A percentile compares a stretch with the other conserved stretches of the same genome.
Evolutionary conservation across 53 echinoderm and acorn worm species (phyloP).

Genomic region (Arbacia lixula): DNA sequence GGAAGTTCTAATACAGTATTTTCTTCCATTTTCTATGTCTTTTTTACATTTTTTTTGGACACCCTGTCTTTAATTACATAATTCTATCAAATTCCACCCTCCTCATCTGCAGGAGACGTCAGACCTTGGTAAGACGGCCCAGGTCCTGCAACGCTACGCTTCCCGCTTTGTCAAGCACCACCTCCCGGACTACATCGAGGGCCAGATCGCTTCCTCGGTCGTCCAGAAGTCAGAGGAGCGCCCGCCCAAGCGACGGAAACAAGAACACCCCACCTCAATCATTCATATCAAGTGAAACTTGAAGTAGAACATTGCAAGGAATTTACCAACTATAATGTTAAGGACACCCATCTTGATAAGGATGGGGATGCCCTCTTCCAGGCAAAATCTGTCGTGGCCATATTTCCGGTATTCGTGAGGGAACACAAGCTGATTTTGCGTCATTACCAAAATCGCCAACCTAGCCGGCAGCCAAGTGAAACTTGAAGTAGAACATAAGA

Average conservation of each 20-base stretch:
- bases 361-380: too few species aligned
- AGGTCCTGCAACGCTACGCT: slow-evolving; percentile 25
- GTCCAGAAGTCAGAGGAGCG: neutral
- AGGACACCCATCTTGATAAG: too few species aligned
- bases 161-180: slow-evolving; percentile 29
- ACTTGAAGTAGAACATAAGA: too few species aligned
- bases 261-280: slow-evolving; percentile 18
- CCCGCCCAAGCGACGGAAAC: slow-evolving; percentile 32
- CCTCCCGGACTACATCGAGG: slow-evolving; percentile 23
- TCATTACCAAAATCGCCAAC: too few species aligned
- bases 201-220: neutral
- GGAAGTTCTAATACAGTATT: too few species aligned
- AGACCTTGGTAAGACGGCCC: slow-evolving; percentile 14
- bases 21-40: too few species aligned
- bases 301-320: neutral
- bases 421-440: too few species aligned
- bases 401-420: neutral
- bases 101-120: slow-evolving; percentile 18
- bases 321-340: too few species aligned
- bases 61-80: too few species aligned
- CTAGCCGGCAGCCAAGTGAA: too few species aligned
- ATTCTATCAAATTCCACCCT: too few species aligned
- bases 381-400: too few species aligned
- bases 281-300: slow-evolving; percentile 13
- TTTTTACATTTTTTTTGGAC: neutral